Conservation (phyloP, 2,113 vertebrate genomes). For the Grus americana region DNA sequence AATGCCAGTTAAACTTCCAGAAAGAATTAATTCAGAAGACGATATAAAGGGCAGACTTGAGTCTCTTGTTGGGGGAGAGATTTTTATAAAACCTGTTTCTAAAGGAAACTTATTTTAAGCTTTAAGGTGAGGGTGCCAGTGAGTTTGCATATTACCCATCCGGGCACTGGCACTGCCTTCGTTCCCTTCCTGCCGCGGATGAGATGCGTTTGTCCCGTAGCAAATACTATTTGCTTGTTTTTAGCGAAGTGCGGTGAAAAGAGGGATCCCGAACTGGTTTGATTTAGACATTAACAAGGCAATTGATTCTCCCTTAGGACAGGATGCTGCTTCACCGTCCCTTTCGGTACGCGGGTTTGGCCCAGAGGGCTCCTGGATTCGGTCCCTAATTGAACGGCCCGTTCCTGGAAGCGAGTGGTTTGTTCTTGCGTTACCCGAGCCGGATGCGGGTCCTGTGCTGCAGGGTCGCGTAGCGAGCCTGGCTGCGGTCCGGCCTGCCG, state of each 20-base stretch:
- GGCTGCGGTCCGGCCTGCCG: not conserved
- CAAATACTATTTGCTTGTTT: not conserved
- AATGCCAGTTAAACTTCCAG: not conserved
- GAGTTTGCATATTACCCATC: not conserved
- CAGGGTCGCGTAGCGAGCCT: fast-evolving
- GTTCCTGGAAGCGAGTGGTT: fast-evolving
- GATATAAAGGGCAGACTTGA: not conserved
- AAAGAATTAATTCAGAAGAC: not conserved
- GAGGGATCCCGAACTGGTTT: not conserved
- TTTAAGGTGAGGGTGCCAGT: not conserved
- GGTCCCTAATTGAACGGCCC: fast-evolving
- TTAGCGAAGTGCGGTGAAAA: not conserved
- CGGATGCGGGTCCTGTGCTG: fast-evolving
- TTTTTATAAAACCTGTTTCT: not conserved
- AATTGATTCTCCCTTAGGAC: not conserved
- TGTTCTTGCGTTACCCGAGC: not conserved
- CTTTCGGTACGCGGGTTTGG: fast-evolving
- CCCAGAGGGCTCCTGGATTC: not conserved
- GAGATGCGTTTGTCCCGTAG: fast-evolving
- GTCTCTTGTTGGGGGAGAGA: not conserved
- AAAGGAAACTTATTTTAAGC: not conserved
- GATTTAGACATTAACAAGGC: not conserved
- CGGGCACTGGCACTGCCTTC: fast-evolving
- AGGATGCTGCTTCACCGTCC: not conserved
- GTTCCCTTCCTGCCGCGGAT: fast-evolving